Evolutionary conservation across 2,888 invertebrate species (phyloP), one percentile per base, ranked within the genome.

Genomic region (Tribolium freemani): DNA sequence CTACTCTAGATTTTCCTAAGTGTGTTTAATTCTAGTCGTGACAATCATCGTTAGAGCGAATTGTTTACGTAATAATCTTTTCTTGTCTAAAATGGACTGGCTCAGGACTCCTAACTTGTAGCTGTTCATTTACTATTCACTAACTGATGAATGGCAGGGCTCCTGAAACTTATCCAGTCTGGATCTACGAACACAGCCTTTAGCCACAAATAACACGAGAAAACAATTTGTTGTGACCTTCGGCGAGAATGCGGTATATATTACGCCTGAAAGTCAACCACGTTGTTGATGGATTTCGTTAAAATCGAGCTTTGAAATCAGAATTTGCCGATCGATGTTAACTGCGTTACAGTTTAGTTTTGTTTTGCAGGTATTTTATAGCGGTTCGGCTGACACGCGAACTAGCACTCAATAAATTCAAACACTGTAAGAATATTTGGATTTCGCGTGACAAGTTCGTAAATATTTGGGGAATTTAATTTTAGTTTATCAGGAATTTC

Each of bases 221-320:
- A 68, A 58, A 68, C 68, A 68, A 67, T 68, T 68, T 68, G 68
- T 68, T 38, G 68, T 21, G 68, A 57, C 58, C 64, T 61, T 64
- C 64, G 44, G 9, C 16, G 44, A 44, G 64, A 63, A 63, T 51
- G 51, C 38, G 38, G 63, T 58, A 11, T 53, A 53, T 58, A 58
- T 51, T 31, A 48, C 61, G 26, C 30, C 13, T 46, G 61, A 61
- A 61, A 61, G 11, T 50, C 30, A 31, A 50, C 26, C 46, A 5
- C 38, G 11, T 50, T 38, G 51, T 53, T 64, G 64, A 64, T 64
- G 64, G 64, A 64, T 64, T 16, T 44, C 53, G 31, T 20, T 51
- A 44, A 60, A 46, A 10, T 46, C 10, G 13, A 16, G 11, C 58
- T 8, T 10, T 58, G 44, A 58, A 6, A 26, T 26, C 26, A 26